phyloP scores from a whole-genome alignment of 2,797 vertebrate genomes.

The Choloepus didactylus region DNA sequence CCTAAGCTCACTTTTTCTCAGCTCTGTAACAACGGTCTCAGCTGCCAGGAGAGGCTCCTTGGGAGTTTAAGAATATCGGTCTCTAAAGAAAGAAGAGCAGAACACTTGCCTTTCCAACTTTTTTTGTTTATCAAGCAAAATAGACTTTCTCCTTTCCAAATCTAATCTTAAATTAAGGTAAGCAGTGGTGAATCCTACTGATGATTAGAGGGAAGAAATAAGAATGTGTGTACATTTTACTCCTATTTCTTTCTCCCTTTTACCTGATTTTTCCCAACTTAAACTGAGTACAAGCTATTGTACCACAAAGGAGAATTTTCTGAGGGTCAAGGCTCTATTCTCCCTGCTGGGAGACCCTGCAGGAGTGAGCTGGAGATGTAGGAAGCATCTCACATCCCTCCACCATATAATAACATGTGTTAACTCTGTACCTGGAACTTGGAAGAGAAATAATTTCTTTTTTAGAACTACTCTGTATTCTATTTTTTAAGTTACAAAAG shows the following conservation, averaged over 20 bases:
- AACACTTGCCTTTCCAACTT: not conserved
- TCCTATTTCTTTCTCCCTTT: not conserved
- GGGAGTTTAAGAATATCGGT: not conserved
- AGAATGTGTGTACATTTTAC: not conserved
- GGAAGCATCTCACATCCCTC: not conserved
- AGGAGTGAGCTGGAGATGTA: not conserved
- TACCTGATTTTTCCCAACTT: not conserved
- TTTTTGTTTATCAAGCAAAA: not conserved
- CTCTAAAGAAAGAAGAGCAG: not conserved
- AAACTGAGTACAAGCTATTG: not conserved
- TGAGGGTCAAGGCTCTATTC: not conserved
- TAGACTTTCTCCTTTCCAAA: not conserved
- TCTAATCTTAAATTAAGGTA: not conserved
- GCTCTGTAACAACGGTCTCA: not conserved
- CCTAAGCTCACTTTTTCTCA: not conserved
- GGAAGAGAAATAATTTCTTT: not conserved
- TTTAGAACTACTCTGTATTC: not conserved
- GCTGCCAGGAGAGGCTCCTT: not conserved
- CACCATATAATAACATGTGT: accelerated
- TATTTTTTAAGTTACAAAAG: conserved; percentile 1
- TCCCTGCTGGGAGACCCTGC: not conserved
- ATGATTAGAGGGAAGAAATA: not conserved
- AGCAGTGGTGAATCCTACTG: not conserved
- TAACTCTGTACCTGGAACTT: not conserved
- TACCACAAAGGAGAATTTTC: not conserved